A percentile compares a stretch with the other conserved stretches of the same genome.
phyloP scores from a whole-genome alignment of 2,888 invertebrate genomes.

The Ennomos fuscantarius region DNA sequence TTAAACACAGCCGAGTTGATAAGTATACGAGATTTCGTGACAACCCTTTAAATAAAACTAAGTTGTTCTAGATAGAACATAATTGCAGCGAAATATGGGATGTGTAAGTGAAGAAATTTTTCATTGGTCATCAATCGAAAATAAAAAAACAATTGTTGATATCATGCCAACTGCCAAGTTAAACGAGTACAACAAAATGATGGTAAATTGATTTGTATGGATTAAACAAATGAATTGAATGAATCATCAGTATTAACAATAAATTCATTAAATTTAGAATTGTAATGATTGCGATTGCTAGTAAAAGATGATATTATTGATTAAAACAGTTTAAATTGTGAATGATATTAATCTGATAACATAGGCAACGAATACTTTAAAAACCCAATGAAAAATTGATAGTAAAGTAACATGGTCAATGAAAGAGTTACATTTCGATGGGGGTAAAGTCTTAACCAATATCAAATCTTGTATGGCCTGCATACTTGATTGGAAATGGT shows the following conservation, averaged over 20 bases:
- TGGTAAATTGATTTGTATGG: slow-evolving; percentile 47
- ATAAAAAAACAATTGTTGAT: slow-evolving; percentile 38
- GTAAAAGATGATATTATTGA: slow-evolving; percentile 51
- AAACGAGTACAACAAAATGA: slow-evolving; percentile 36
- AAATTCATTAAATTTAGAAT: slow-evolving; percentile 69
- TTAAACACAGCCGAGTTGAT: slow-evolving; percentile 32
- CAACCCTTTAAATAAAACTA: not conserved
- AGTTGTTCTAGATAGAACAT: slow-evolving; percentile 1
- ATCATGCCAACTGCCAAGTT: slow-evolving; percentile 46
- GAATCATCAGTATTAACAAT: slow-evolving; percentile 61
- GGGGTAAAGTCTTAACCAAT: slow-evolving; percentile 29
- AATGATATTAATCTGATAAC: slow-evolving; percentile 30
- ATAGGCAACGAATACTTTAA: slow-evolving; percentile 37
- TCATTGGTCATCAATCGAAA: slow-evolving; percentile 60
- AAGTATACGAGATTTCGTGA: slow-evolving; percentile 23
- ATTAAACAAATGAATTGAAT: slow-evolving; percentile 55
- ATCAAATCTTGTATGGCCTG: slow-evolving; percentile 66
- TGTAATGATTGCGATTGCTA: slow-evolving; percentile 62
- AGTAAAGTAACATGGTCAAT: slow-evolving; percentile 27
- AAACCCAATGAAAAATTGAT: slow-evolving; percentile 73
- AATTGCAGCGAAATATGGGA: not conserved
- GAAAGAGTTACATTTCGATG: slow-evolving; percentile 44
- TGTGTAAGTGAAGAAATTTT: slow-evolving; percentile 53
- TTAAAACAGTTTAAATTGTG: slow-evolving; percentile 47
- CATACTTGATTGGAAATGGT: slow-evolving; percentile 63